Percentiles rank a stretch among this genome's conserved stretches.
These are phyloP conservation scores for Danio rerio DNA, from an alignment of 2,113 vertebrate genomes.

Conservation along the genomic window DNA sequence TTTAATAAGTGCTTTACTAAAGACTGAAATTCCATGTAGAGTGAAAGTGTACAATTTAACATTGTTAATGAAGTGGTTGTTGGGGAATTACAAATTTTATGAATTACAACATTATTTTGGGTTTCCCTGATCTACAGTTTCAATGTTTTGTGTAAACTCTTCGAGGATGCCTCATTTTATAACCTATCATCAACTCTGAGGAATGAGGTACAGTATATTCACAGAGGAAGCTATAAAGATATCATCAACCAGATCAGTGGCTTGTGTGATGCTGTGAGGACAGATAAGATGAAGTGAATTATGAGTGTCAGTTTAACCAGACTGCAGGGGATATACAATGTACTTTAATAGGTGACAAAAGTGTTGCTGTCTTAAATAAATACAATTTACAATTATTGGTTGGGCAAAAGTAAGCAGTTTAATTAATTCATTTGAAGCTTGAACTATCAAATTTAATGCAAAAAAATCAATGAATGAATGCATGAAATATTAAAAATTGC, in stretches of 20 bases:
- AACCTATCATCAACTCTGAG: slow-evolving; percentile 1
- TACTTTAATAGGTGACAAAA: background rate
- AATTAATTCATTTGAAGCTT: too few species aligned
- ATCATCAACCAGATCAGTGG: background rate
- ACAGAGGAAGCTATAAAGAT: background rate
- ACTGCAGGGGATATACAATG: background rate
- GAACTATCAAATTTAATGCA: too few species aligned
- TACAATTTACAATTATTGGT: background rate
- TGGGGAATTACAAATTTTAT: background rate
- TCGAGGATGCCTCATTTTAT: slow-evolving; percentile 16
- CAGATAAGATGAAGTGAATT: background rate
- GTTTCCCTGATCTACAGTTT: background rate
- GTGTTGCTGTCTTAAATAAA: background rate
- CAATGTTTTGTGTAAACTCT: background rate
- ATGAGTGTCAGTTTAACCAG: background rate
- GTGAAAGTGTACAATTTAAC: background rate
- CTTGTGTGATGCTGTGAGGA: slow-evolving; percentile 22
- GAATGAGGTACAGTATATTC: background rate
- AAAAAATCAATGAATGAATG: too few species aligned
- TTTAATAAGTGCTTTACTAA: background rate
- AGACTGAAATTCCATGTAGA: background rate
- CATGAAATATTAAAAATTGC: too few species aligned
- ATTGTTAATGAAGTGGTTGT: background rate
- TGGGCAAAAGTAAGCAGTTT: background rate
- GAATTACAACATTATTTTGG: background rate